Percentiles rank a stretch among this genome's conserved stretches.
These are phyloP conservation scores for Periophthalmus modestus DNA, from an alignment of 2,113 vertebrate species.

Conservation along the genomic window DNA sequence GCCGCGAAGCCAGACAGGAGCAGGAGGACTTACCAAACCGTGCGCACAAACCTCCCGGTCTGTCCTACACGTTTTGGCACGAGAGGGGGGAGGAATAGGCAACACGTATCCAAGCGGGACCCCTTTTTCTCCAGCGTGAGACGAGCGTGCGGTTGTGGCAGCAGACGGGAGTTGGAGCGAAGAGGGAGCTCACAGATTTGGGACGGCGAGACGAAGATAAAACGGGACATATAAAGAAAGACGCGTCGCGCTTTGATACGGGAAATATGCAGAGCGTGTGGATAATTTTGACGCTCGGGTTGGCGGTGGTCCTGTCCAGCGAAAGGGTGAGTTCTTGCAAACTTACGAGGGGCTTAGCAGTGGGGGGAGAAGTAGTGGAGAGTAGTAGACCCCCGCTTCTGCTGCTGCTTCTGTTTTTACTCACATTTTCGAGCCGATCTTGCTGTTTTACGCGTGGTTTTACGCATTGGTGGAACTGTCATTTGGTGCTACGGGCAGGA, in stretches of 20 bases:
- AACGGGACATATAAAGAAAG: conserved; percentile 29
- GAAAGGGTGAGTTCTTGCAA: conserved; percentile 84
- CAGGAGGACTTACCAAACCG: not conserved
- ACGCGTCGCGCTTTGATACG: conserved; percentile 40
- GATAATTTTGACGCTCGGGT: conserved; percentile 84
- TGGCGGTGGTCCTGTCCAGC: conserved; percentile 82
- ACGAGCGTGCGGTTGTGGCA: conserved; percentile 50
- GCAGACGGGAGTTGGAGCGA: conserved; percentile 57
- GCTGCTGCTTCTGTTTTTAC: not conserved
- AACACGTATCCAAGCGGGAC: conserved; percentile 76
- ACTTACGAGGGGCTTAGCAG: conserved; percentile 24
- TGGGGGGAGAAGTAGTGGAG: conserved; percentile 3
- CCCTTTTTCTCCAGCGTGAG: conserved; percentile 54
- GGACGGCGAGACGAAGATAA: conserved; percentile 28
- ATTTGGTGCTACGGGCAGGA: not conserved
- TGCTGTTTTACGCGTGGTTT: not conserved
- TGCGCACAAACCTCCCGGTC: not conserved
- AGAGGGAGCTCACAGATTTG: conserved; percentile 13
- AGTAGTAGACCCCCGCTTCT: conserved; percentile 10
- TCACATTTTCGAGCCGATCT: not conserved
- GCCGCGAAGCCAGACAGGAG: conserved; percentile 2
- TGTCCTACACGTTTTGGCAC: not conserved
- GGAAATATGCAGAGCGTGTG: conserved; percentile 90
- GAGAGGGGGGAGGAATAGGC: conserved; percentile 49
- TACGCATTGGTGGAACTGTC: not conserved